Conservation (phyloP, 2,797 vertebrate species). For the Calcarius lapponicus region DNA sequence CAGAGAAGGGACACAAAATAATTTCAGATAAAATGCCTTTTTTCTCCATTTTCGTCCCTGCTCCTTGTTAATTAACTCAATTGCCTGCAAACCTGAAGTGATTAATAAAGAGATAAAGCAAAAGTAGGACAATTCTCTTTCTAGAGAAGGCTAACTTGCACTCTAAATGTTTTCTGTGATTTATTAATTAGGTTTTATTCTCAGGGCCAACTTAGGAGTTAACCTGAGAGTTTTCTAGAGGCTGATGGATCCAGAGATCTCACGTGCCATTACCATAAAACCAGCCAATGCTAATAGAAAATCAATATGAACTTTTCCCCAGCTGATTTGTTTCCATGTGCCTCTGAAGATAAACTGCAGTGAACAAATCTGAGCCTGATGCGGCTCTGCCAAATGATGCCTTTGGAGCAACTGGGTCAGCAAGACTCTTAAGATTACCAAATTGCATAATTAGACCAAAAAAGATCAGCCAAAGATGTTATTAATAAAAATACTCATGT, state of each 20-base stretch:
- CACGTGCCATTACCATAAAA: background rate
- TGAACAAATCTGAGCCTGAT: background rate
- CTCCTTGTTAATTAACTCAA: constrained; percentile 7
- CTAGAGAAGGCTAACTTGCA: background rate
- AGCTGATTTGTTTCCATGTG: background rate
- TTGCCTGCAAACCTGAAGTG: background rate
- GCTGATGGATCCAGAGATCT: background rate
- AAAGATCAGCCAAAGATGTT: background rate
- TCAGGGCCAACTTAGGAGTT: background rate
- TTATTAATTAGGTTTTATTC: background rate
- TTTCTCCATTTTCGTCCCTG: background rate
- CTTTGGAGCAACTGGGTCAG: background rate
- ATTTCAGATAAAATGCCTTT: background rate
- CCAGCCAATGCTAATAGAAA: background rate
- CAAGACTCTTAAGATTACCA: background rate
- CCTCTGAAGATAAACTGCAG: background rate
- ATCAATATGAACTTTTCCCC: background rate
- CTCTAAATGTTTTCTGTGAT: background rate
- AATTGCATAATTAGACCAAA: background rate
- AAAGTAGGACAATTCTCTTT: background rate
- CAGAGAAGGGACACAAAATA: background rate
- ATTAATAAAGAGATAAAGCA: background rate
- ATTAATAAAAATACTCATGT: background rate
- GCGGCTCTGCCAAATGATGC: background rate
- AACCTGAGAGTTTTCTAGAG: background rate